phyloP scores from a whole-genome alignment of 2,888 invertebrate species.

The Spisula solida region DNA sequence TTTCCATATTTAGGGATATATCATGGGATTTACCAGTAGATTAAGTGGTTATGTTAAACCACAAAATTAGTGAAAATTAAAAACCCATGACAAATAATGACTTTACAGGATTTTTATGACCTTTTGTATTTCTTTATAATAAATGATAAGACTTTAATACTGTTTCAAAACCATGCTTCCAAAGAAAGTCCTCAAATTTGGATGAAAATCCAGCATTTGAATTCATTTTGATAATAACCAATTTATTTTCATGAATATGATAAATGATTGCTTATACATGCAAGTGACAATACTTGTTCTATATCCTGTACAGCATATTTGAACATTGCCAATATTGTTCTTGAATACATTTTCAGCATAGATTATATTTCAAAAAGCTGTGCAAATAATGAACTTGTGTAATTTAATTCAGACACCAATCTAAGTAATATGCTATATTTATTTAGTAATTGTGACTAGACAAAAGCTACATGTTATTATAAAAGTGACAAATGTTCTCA shows the following conservation, averaged over 20 bases:
- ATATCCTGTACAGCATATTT: not conserved
- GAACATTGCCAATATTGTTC: not conserved
- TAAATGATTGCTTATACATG: no score
- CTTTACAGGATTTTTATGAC: no score
- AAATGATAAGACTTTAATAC: no score
- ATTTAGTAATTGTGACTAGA: not conserved
- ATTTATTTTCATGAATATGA: not conserved
- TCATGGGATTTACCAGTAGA: no score
- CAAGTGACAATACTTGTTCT: no score
- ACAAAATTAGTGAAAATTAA: no score
- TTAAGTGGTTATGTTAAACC: no score
- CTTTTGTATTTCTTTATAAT: no score
- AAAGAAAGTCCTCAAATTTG: no score
- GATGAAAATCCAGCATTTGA: not conserved
- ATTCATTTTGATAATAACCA: not conserved
- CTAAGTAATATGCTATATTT: not conserved
- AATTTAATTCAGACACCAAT: not conserved
- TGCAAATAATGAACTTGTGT: not conserved
- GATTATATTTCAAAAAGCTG: not conserved
- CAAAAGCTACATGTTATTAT: not conserved
- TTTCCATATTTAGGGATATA: no score
- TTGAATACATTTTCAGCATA: not conserved
- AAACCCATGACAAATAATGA: no score
- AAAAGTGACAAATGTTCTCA: not conserved
- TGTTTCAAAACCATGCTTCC: no score